phyloP scores from a whole-genome alignment of 2,113 vertebrate species.

The Sinocyclocheilus rhinocerous region DNA sequence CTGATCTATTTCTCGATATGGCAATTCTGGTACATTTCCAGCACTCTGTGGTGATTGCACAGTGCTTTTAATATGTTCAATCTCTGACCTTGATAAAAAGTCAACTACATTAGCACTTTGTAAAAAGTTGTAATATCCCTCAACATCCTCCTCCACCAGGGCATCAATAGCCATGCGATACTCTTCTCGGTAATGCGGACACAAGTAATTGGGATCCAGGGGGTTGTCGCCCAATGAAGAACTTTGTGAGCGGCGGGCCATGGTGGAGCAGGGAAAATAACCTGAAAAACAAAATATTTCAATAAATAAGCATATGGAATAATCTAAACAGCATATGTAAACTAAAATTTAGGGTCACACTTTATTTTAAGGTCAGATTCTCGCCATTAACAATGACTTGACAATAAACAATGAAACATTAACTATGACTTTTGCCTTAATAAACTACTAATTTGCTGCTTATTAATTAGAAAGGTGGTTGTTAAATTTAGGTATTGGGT shows the following conservation, averaged over 20 bases:
- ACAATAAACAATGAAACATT: too few species aligned
- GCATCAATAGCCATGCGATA: slow-evolving; percentile 94
- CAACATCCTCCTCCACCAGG: slow-evolving; percentile 84
- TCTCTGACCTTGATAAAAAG: slow-evolving; percentile 85
- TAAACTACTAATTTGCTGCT: too few species aligned
- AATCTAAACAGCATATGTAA: background rate
- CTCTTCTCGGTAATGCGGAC: slow-evolving; percentile 94
- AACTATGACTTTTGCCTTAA: too few species aligned
- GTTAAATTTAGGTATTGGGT: too few species aligned
- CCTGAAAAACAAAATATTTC: slow-evolving; percentile 20
- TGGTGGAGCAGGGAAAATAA: slow-evolving; percentile 63
- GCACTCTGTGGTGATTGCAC: slow-evolving; percentile 79
- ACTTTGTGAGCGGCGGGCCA: slow-evolving; percentile 95
- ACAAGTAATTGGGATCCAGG: slow-evolving; percentile 88
- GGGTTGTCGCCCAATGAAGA: slow-evolving; percentile 93
- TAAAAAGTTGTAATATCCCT: slow-evolving; percentile 89
- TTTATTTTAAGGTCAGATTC: too few species aligned
- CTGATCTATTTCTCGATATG: slow-evolving; percentile 61
- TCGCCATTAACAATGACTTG: too few species aligned
- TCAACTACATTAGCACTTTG: slow-evolving; percentile 76
- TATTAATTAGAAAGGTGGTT: too few species aligned
- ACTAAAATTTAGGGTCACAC: too few species aligned
- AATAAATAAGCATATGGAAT: slow-evolving; percentile 21
- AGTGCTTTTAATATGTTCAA: slow-evolving; percentile 85
- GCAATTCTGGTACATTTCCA: slow-evolving; percentile 70